These are phyloP conservation scores for Xenus cinereus DNA, from an alignment of 2,113 vertebrate species.

Conservation along the genomic window DNA sequence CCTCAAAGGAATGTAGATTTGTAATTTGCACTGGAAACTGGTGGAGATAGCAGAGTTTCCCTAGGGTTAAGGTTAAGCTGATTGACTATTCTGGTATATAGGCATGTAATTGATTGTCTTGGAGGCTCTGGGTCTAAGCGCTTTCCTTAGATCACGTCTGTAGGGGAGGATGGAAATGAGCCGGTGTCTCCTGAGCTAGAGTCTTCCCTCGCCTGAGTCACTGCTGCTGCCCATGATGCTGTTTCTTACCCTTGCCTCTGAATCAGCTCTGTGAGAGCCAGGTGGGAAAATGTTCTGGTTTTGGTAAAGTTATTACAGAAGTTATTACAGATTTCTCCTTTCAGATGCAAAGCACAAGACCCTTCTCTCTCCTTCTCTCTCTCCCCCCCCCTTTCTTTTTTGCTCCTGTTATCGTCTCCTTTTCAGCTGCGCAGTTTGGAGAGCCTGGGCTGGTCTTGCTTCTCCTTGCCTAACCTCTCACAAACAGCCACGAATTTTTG, in stretches of 20 bases:
- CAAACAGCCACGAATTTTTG: conserved; percentile 25
- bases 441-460: neutral
- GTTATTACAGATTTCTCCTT: neutral
- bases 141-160: neutral
- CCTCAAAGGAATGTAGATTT: conserved; percentile 41
- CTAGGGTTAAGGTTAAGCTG: conserved; percentile 40
- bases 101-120: conserved; percentile 47
- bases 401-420: neutral
- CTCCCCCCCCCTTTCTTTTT: too few species aligned
- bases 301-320: neutral
- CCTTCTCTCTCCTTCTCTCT: neutral
- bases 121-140: neutral
- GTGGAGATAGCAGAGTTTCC: conserved; percentile 32
- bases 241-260: neutral
- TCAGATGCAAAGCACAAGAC: neutral
- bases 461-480: conserved; percentile 19
- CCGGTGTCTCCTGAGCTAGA: neutral
- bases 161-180: neutral
- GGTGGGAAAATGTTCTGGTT: neutral
- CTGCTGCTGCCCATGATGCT: neutral
- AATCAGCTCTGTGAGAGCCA: neutral
- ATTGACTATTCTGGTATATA: conserved; percentile 48
- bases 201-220: neutral
- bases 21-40: conserved; percentile 22
- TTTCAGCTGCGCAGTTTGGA: neutral